Percentiles rank a stretch among this genome's conserved stretches.
phyloP scores from a whole-genome alignment of 35 echinoderm and acorn worm genomes.

The Hemicentrotus pulcherrimus region DNA sequence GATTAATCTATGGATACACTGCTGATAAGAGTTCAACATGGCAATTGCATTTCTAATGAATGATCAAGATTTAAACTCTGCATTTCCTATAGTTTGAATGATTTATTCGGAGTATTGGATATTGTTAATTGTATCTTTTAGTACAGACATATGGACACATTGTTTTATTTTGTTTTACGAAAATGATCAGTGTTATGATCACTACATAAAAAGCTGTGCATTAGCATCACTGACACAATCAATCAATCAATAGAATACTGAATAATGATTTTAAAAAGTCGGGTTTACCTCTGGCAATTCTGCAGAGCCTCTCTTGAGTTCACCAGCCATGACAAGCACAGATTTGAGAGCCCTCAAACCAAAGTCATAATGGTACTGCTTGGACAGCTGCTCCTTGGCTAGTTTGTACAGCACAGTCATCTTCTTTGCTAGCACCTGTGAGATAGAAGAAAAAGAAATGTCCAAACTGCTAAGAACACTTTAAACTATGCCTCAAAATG shows the following conservation, averaged over 20 bases:
- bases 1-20: too few relatives aligned
- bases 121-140: too few relatives aligned
- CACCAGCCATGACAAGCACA: constrained; percentile 99
- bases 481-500: too few relatives aligned
- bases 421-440: constrained; percentile 91
- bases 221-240: background rate
- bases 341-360: constrained; percentile 93
- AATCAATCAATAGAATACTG: background rate
- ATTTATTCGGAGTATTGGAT: too few relatives aligned
- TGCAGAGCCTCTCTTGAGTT: constrained; percentile 98
- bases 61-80: too few relatives aligned
- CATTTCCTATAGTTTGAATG: too few relatives aligned
- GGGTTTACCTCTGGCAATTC: constrained; percentile 88
- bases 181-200: background rate
- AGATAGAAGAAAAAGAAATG: background rate
- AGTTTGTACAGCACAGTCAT: constrained; percentile 99
- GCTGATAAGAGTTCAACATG: too few relatives aligned
- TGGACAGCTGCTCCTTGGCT: constrained; percentile 94
- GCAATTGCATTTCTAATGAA: too few relatives aligned
- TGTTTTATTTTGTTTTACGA: too few relatives aligned
- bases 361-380: constrained; percentile 99
- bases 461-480: too few relatives aligned
- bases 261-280: background rate
- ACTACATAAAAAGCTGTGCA: background rate
- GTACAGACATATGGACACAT: too few relatives aligned